Base-by-base conservation (phyloP, 64 coral and sea anemone species). In the Pocillopora damicornis region DNA sequence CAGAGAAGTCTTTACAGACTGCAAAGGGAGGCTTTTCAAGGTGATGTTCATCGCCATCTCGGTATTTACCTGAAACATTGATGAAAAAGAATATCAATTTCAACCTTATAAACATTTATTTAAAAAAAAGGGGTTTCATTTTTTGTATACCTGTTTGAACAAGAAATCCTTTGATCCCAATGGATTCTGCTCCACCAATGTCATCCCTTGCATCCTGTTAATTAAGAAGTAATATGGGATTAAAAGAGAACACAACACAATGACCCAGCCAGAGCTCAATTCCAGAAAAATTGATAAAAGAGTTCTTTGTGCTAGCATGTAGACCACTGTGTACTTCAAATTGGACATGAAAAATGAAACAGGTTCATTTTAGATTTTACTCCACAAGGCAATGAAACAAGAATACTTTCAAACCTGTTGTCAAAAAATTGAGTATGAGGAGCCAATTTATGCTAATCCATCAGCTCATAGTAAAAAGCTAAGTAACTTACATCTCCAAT, bases 91-190 rank as follows among this genome's bases (percentile, higher is more conserved):
- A 25, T 23, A 69, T 26, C 15, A 35, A 84, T 17, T 0, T 89
- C 11, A 77, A 20, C 37, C 12, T 61, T 80, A 5, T 0, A 60
- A 23, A 51, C 37, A 80, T 12, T 9, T n/a, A 16, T 60, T 57
- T 15, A 12, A 80, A 57, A 26, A 80, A 60, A 51, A 30, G 30
- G 30, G 42, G 42, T 51, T 51, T 11, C 9, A 63, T 4, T 88
- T 15, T 60, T 61, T 69, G 59, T 16, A 0, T 60, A 92, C 96
- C 96, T 89, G 96, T 94, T 82, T 94, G 61, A 3, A 98, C 96
- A 81, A 98, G 76, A 61, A 98, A 92, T 87, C 96, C 96, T 80
- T 89, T 98, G 13, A 98, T 98, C 59, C 96, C 96, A 68, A 90
- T 88, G 14, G 86, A 77, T 81, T 98, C 92, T 87, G 96, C 92